Evolutionary conservation across 2,888 invertebrate genomes (phyloP), one percentile per base, ranked within the genome.

Genomic region (Abscondita cerata): DNA sequence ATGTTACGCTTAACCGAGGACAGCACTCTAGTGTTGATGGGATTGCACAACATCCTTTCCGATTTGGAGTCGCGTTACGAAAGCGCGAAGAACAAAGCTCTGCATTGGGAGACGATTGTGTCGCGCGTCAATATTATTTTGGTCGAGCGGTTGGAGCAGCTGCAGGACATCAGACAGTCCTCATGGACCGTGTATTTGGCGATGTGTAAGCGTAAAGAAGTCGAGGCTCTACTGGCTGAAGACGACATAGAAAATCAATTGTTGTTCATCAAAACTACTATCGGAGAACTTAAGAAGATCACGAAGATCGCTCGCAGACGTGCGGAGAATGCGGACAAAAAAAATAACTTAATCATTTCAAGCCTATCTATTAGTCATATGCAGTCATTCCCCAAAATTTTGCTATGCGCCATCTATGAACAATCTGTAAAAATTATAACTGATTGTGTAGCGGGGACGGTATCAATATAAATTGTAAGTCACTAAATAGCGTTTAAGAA

Each of bases 181-280:
- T 83, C 86, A 44, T 86, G 87, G 86, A 84, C 85, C 63, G 79
- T 88, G 11, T 89, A 88, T 77, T 81, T 83, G 51, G 86, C 87
- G 77, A 86, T 88, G 67, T 86, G 87, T 76, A 81, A 81, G 66
- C 83, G 86, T 63, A 87, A 86, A 66, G 74, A 73, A 25, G 73
- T 76, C 34, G 67, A 70, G 1, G 62, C 76, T 1, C 76, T 77
- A 63, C 78, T 85, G 1, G 76, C 78, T n/a, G 76, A 76, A 6
- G 70, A 79, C 0, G 85, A 88, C 72, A 82, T 86, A 36, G 87
- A 88, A 70, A 83, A 84, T 61, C 88, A 88, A 72, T 77, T 88
- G 47, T 81, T 86, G 38, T 84, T 85, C 44, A 84, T 88, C 41
- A 87, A 87, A 81, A 76, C 85, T 13, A 87, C 87, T 0, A 74